Evolutionary conservation across 2,797 vertebrate species (phyloP).

Genomic region (Adrianichthys oophorus): DNA sequence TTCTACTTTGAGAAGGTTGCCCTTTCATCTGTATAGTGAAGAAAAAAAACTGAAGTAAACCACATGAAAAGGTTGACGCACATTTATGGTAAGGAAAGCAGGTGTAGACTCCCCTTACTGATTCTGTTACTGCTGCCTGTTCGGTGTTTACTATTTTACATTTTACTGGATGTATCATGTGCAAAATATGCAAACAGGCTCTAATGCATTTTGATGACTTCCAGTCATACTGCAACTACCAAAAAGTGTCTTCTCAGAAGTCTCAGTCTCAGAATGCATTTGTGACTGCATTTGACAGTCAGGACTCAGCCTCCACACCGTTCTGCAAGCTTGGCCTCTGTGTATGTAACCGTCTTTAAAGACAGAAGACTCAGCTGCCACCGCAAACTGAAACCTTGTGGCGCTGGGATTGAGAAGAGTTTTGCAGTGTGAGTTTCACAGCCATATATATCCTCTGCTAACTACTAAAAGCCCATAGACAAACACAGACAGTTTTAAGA

Average conservation of each 20-base stretch:
- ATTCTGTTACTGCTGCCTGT: slow-evolving; percentile 16
- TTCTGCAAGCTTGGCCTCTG: slow-evolving; percentile 44
- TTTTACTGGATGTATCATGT: slow-evolving; percentile 41
- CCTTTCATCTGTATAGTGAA: slow-evolving; percentile 19
- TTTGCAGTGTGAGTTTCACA: slow-evolving; percentile 71
- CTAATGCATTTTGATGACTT: slow-evolving; percentile 45
- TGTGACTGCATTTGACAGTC: slow-evolving; percentile 61
- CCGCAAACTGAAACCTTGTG: slow-evolving; percentile 76
- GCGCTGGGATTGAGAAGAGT: slow-evolving; percentile 69
- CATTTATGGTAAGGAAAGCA: slow-evolving; percentile 37
- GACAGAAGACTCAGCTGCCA: slow-evolving; percentile 63
- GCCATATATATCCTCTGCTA: slow-evolving; percentile 68
- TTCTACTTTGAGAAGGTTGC: slow-evolving; percentile 9
- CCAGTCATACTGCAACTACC: slow-evolving; percentile 72
- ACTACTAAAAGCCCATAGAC: slow-evolving; percentile 21
- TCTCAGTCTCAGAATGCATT: slow-evolving; percentile 68
- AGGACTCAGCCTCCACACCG: slow-evolving; percentile 66
- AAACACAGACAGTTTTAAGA: background rate
- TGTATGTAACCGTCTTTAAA: slow-evolving; percentile 57
- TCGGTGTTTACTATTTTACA: slow-evolving; percentile 14
- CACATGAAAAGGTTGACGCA: slow-evolving; percentile 47
- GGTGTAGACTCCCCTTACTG: slow-evolving; percentile 27
- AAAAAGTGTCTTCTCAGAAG: slow-evolving; percentile 71
- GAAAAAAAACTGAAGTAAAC: slow-evolving; percentile 43
- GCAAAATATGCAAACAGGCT: slow-evolving; percentile 12